Evolutionary conservation across 2,113 vertebrate genomes (phyloP).

Genomic region (Nibea albiflora): DNA sequence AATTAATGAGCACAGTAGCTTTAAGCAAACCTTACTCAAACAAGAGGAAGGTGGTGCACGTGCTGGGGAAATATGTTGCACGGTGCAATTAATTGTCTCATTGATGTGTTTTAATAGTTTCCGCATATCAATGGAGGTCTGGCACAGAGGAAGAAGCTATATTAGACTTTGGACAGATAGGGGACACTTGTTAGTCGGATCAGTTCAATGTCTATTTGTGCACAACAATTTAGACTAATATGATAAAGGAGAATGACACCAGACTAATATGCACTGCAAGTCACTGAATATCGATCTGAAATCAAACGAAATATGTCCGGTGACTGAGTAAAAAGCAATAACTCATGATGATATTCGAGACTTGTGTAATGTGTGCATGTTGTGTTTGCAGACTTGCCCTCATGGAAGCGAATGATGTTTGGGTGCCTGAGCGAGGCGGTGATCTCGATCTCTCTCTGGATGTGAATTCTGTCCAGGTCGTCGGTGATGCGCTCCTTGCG

Average conservation of each 20-base stretch:
- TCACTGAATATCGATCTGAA: neutral
- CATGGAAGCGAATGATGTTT: slow-evolving; percentile 85
- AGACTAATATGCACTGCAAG: neutral
- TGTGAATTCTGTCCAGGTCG: slow-evolving; percentile 84
- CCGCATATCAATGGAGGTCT: neutral
- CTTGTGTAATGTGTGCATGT: neutral
- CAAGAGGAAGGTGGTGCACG: too few relatives aligned
- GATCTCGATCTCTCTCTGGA: slow-evolving; percentile 88
- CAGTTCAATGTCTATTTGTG: too few relatives aligned
- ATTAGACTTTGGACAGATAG: neutral
- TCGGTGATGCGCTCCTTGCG: slow-evolving; percentile 85
- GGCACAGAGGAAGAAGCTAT: neutral
- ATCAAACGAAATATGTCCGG: neutral
- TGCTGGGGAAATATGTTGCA: too few relatives aligned
- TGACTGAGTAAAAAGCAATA: neutral
- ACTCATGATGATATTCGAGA: neutral
- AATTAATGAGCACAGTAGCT: too few relatives aligned
- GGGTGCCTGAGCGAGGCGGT: slow-evolving; percentile 83
- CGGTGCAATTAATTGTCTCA: neutral
- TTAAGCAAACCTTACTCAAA: too few relatives aligned
- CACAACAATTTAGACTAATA: too few relatives aligned
- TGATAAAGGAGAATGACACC: neutral
- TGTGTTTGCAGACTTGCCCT: slow-evolving; percentile 74
- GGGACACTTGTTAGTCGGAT: too few relatives aligned
- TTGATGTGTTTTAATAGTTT: neutral